phyloP scores from a whole-genome alignment of 2,113 vertebrate genomes.

The Butorides virescens region DNA sequence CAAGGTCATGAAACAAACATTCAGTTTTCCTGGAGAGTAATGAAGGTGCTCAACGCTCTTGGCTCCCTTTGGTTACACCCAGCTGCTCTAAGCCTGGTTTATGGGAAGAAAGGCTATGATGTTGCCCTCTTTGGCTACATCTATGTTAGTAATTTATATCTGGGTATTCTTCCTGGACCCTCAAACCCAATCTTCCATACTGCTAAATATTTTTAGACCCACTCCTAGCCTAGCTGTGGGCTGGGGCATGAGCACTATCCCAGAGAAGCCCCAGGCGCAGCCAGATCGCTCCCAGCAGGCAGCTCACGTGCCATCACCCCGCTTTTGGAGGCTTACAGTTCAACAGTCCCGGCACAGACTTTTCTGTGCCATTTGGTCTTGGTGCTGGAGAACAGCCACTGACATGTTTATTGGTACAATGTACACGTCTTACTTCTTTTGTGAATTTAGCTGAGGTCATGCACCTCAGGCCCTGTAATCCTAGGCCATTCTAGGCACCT shows the following conservation, averaged over 20 bases:
- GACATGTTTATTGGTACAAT: not conserved
- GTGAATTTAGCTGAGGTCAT: not conserved
- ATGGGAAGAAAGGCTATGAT: not conserved
- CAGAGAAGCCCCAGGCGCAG: not conserved
- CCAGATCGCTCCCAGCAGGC: not conserved
- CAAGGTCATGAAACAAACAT: not conserved
- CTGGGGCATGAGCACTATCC: not conserved
- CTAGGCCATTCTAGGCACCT: not conserved
- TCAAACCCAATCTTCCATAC: not conserved
- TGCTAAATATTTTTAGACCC: not conserved
- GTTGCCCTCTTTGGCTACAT: not conserved
- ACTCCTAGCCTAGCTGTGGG: not conserved
- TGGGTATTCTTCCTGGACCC: not conserved
- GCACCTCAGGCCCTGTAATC: not conserved
- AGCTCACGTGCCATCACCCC: not conserved
- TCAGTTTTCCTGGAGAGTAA: not conserved
- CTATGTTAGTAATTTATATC: not conserved
- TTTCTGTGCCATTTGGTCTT: not conserved
- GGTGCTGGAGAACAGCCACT: not conserved
- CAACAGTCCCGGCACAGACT: not conserved
- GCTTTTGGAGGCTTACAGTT: not conserved
- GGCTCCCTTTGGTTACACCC: not conserved
- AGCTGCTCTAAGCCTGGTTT: not conserved
- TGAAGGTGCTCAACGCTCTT: not conserved
- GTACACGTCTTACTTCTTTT: not conserved